Evolutionary conservation across 37 sponge, comb jelly and placozoan species (phyloP).

Genomic region (Corticium candelabrum): DNA sequence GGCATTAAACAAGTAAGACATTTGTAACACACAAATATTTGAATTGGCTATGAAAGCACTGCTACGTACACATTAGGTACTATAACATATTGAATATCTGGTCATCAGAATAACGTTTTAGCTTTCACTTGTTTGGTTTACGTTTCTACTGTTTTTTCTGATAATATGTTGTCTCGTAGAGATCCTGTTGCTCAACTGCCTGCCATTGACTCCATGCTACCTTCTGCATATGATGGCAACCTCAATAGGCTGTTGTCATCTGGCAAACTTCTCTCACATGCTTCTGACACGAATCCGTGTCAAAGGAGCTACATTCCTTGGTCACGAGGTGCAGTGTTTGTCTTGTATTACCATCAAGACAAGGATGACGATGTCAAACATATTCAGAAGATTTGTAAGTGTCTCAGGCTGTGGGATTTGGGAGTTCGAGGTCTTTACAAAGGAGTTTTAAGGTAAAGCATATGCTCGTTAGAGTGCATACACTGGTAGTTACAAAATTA

Average conservation of each 20-base stretch:
- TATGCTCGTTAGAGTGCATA: background rate
- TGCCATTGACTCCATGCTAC: background rate
- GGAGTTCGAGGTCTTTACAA: background rate
- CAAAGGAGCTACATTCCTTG: background rate
- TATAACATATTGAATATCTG: too few relatives aligned
- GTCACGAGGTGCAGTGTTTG: background rate
- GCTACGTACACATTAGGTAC: too few relatives aligned
- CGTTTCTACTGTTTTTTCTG: too few relatives aligned
- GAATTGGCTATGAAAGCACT: too few relatives aligned
- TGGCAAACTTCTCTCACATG: background rate
- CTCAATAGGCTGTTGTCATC: background rate
- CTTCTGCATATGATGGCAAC: background rate
- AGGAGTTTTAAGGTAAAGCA: constrained; percentile 1
- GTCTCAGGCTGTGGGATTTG: constrained; percentile 1
- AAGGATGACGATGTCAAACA: background rate
- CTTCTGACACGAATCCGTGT: background rate
- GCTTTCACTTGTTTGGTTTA: too few relatives aligned
- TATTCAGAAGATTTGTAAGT: background rate
- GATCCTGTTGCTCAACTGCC: background rate
- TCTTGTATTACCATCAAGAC: background rate
- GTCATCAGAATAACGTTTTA: too few relatives aligned
- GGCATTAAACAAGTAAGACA: background rate
- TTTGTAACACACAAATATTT: background rate
- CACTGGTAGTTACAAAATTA: too few relatives aligned
- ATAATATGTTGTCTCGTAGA: too few relatives aligned